phyloP scores from a whole-genome alignment of 2,797 vertebrate genomes.

The Enteromius thamalakanensis region DNA sequence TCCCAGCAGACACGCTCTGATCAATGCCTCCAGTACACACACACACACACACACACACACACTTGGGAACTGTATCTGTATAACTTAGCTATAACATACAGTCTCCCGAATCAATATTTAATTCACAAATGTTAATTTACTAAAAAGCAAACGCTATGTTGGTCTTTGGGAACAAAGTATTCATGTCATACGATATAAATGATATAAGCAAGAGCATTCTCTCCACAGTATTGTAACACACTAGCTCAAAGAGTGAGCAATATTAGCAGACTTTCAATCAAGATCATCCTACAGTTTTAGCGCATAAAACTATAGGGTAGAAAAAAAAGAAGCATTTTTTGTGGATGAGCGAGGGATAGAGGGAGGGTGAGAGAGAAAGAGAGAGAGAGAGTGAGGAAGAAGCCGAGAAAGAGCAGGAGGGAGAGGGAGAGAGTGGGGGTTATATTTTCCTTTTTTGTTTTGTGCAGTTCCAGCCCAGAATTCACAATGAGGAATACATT shows the following conservation, averaged over 20 bases:
- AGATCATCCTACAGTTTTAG: not conserved
- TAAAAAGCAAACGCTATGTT: slow-evolving; percentile 41
- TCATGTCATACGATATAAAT: not conserved
- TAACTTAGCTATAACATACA: slow-evolving; percentile 44
- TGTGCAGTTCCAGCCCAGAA: slow-evolving; percentile 63
- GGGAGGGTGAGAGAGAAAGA: not conserved
- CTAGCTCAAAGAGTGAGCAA: not conserved
- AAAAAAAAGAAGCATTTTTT: slow-evolving; percentile 4
- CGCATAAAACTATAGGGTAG: slow-evolving; percentile 19
- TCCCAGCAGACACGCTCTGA: slow-evolving; percentile 91
- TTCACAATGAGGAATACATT: slow-evolving; percentile 65
- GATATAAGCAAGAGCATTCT: not conserved
- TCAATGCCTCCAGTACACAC: slow-evolving; percentile 88
- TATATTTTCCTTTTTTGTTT: slow-evolving; percentile 66
- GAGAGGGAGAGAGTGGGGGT: slow-evolving; percentile 50
- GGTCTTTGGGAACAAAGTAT: slow-evolving; percentile 19
- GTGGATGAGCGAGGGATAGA: slow-evolving; percentile 8
- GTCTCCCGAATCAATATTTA: slow-evolving; percentile 53
- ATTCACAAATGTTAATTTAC: slow-evolving; percentile 52
- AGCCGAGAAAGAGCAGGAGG: slow-evolving; percentile 43
- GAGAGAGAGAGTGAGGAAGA: slow-evolving; percentile 20
- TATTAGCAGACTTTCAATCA: not conserved
- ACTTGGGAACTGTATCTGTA: slow-evolving; percentile 34
- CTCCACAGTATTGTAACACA: not conserved
- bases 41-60: slow-evolving; percentile 57